A percentile compares a stretch with the other conserved stretches of the same genome.
phyloP scores from a whole-genome alignment of 2,113 vertebrate genomes.

The Gnathonemus echidnorhynchus region DNA sequence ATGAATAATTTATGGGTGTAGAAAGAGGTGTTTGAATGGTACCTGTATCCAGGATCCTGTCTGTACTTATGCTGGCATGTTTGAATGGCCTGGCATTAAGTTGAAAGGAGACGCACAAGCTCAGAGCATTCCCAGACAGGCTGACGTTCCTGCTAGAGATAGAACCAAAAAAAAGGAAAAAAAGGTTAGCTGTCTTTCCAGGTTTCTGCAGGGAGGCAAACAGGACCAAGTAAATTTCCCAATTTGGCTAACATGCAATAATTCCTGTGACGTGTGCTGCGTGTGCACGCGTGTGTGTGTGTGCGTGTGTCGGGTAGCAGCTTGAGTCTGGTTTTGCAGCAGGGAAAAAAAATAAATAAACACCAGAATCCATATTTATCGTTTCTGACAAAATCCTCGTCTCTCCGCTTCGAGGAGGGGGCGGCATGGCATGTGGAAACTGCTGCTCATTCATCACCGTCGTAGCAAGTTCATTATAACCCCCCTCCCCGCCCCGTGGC shows the following conservation, averaged over 20 bases:
- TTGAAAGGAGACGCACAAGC: not conserved
- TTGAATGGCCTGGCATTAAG: not conserved
- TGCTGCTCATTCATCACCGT: not conserved
- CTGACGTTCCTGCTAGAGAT: not conserved
- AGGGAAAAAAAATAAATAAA: not conserved
- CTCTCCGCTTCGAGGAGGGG: not conserved
- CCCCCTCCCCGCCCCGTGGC: not conserved
- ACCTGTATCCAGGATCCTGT: not conserved
- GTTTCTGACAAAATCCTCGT: not conserved
- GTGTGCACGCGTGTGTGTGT: not conserved
- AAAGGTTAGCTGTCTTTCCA: not conserved
- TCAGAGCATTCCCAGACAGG: not conserved
- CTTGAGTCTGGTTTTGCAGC: not conserved
- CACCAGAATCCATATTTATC: not conserved
- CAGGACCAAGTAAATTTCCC: slow-evolving; percentile 11
- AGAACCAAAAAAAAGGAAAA: not conserved
- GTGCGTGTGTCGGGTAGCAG: not conserved
- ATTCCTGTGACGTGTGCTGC: not conserved
- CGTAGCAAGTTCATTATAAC: not conserved
- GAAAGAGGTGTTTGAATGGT: not conserved
- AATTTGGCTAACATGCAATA: slow-evolving; percentile 15
- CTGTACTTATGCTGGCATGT: not conserved
- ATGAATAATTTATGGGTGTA: not conserved
- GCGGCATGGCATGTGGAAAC: not conserved
- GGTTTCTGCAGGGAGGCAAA: not conserved